A percentile compares a stretch with the other conserved stretches of the same genome.
These are phyloP conservation scores for Lissocephala sabroskyi DNA, from an alignment of 2,888 invertebrate genomes.

Conservation along the genomic window DNA sequence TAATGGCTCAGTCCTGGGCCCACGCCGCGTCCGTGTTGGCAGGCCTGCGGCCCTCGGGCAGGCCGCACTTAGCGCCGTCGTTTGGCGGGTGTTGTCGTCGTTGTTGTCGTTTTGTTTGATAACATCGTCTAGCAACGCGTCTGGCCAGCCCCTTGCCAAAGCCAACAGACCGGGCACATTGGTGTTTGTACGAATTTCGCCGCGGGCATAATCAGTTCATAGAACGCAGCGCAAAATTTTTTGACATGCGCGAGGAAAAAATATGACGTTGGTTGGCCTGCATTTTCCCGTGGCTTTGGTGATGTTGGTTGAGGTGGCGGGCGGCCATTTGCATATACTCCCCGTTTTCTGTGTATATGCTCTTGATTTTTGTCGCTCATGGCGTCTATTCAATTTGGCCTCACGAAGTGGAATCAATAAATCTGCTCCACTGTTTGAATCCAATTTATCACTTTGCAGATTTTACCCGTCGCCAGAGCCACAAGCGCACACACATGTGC, in stretches of 20 bases:
- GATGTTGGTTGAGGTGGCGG: too few relatives aligned
- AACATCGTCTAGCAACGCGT: slow-evolving; percentile 59
- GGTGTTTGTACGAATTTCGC: slow-evolving; percentile 13
- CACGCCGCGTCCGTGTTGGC: background rate
- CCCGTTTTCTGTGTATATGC: slow-evolving; percentile 46
- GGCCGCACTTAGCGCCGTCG: slow-evolving; percentile 29
- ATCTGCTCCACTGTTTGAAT: slow-evolving; percentile 60
- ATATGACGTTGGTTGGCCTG: slow-evolving; percentile 13
- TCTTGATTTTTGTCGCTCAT: slow-evolving; percentile 60
- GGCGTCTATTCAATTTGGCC: slow-evolving; percentile 55
- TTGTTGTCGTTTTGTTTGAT: slow-evolving; percentile 50
- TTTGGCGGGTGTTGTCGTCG: slow-evolving; percentile 10
- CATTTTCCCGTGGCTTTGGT: too few relatives aligned
- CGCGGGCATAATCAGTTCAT: slow-evolving; percentile 47
- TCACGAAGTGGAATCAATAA: slow-evolving; percentile 51
- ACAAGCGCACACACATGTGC: too few relatives aligned
- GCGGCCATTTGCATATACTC: background rate
- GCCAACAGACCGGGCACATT: background rate
- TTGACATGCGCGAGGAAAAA: slow-evolving; percentile 35
- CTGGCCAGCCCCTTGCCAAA: too few relatives aligned
- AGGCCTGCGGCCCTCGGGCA: slow-evolving; percentile 37
- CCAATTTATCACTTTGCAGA: slow-evolving; percentile 60
- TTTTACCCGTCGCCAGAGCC: too few relatives aligned
- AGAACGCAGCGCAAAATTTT: slow-evolving; percentile 34
- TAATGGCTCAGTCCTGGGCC: slow-evolving; percentile 23